These are phyloP conservation scores for Phodopus roborovskii DNA, from an alignment of 2,113 vertebrate species.

Conservation along the genomic window DNA sequence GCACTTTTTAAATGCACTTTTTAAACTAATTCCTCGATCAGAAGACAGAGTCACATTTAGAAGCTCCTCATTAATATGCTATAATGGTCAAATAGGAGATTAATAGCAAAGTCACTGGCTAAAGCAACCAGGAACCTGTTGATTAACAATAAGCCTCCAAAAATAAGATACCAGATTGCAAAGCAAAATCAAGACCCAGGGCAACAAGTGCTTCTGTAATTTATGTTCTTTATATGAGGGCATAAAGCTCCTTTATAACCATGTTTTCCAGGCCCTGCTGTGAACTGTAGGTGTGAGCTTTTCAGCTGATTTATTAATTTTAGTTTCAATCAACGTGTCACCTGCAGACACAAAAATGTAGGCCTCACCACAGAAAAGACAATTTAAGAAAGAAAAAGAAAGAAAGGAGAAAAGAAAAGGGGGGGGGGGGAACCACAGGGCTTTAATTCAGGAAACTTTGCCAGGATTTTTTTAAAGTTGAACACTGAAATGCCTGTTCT, in stretches of 20 bases:
- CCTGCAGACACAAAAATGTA: conserved; percentile 92
- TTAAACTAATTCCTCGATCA: conserved; percentile 86
- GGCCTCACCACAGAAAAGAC: conserved; percentile 85
- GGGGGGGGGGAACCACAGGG: conserved; percentile 61
- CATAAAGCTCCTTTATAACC: conserved; percentile 92
- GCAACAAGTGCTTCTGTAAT: conserved; percentile 92
- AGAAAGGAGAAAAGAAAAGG: not conserved
- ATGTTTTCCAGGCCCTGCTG: conserved; percentile 90
- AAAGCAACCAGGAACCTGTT: conserved; percentile 91
- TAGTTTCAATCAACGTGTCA: conserved; percentile 93
- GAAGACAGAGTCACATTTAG: conserved; percentile 83
- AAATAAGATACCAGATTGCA: conserved; percentile 91
- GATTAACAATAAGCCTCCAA: conserved; percentile 90
- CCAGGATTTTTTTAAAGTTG: conserved; percentile 74
- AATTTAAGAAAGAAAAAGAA: conserved; percentile 67
- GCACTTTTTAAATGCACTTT: conserved; percentile 87
- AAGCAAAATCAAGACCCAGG: conserved; percentile 90
- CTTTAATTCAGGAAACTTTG: conserved; percentile 85
- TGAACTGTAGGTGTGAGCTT: conserved; percentile 92
- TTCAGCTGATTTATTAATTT: conserved; percentile 93
- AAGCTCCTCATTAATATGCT: conserved; percentile 88
- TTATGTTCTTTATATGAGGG: conserved; percentile 90
- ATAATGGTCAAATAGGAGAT: conserved; percentile 89
- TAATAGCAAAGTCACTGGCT: conserved; percentile 92
- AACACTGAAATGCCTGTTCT: conserved; percentile 65